These are phyloP conservation scores for Zosterops lateralis DNA, from an alignment of 2,113 vertebrate species.

Conservation along the genomic window DNA sequence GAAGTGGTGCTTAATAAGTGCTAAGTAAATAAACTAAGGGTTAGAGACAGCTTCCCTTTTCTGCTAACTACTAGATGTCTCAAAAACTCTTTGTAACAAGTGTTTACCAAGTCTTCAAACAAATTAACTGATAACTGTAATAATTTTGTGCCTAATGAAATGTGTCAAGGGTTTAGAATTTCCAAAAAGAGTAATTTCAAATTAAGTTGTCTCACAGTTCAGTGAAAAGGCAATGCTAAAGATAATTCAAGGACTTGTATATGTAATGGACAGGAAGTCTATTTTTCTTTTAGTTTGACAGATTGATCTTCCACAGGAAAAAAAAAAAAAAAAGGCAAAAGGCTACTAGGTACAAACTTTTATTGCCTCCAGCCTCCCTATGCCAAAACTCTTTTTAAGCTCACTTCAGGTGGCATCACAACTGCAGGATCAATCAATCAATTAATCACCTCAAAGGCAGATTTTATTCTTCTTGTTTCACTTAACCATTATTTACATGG, in stretches of 20 bases:
- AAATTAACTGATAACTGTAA: slow-evolving; percentile 73
- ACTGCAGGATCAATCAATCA: not conserved
- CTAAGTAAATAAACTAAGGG: slow-evolving; percentile 72
- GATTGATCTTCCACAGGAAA: not conserved
- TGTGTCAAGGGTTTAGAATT: slow-evolving; percentile 58
- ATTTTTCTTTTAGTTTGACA: slow-evolving; percentile 67
- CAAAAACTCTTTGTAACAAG: slow-evolving; percentile 56
- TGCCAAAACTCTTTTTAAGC: not conserved
- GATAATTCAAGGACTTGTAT: slow-evolving; percentile 59
- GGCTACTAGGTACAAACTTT: slow-evolving; percentile 25
- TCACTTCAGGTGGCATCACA: not conserved
- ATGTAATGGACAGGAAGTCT: slow-evolving; percentile 58
- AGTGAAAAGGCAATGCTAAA: slow-evolving; percentile 48
- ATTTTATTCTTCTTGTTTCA: slow-evolving; percentile 28
- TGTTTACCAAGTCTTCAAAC: slow-evolving; percentile 70
- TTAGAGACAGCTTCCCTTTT: slow-evolving; percentile 70
- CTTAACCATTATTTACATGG: not conserved
- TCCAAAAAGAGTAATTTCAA: slow-evolving; percentile 63
- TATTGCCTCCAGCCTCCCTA: slow-evolving; percentile 1
- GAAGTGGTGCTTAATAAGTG: slow-evolving; percentile 77
- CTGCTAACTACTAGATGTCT: slow-evolving; percentile 52
- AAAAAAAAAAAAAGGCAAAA: not conserved
- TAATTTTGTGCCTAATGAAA: slow-evolving; percentile 72
- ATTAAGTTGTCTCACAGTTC: slow-evolving; percentile 60
- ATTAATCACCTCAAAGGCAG: slow-evolving; percentile 1